Conservation (phyloP, 2,113 vertebrate genomes). For the Bolborhynchus lineola region DNA sequence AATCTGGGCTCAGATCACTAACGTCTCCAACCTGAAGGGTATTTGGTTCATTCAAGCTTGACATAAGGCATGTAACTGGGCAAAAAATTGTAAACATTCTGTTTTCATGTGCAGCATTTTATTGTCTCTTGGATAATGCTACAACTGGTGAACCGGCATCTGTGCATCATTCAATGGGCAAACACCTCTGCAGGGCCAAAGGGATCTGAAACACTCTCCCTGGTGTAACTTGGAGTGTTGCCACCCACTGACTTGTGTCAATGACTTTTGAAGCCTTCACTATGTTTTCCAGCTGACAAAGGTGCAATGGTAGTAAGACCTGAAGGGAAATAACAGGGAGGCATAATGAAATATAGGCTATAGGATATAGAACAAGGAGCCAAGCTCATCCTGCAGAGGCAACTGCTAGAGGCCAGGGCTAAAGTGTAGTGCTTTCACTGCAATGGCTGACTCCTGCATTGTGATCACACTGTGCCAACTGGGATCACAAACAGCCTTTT, state of each 20-base stretch:
- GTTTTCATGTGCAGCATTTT: background rate
- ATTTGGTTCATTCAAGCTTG: background rate
- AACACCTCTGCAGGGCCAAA: background rate
- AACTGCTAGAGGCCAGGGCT: background rate
- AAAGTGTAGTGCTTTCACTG: background rate
- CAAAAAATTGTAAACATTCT: background rate
- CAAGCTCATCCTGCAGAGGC: background rate
- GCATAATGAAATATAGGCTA: background rate
- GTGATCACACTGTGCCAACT: background rate
- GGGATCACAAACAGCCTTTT: background rate
- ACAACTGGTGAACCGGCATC: background rate
- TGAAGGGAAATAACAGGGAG: background rate
- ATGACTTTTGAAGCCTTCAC: background rate
- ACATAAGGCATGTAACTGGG: background rate
- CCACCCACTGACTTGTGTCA: background rate
- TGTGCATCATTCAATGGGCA: background rate
- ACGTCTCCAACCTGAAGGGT: background rate
- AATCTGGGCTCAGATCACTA: background rate
- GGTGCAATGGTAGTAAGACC: background rate
- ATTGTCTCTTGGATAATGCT: background rate
- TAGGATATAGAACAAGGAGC: background rate
- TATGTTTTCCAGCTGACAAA: background rate
- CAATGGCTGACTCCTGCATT: accelerated
- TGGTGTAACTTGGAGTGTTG: background rate
- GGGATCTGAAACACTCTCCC: background rate